phyloP scores from a whole-genome alignment of 1,140 invertebrate species.

The Centruroides sculpturatus region DNA sequence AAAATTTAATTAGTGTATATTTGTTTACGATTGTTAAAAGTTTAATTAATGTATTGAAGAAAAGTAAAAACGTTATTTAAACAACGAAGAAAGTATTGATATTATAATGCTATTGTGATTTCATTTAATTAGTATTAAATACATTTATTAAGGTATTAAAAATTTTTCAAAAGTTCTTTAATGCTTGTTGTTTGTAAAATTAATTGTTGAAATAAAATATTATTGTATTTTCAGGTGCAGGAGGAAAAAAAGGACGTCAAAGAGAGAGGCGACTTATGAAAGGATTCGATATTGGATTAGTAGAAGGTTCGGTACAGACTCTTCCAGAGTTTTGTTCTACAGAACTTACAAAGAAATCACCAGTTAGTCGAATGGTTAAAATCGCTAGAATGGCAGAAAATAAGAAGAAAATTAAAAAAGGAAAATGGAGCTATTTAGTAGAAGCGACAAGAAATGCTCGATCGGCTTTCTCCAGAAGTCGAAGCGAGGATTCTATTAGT shows the following conservation, averaged over 20 bases:
- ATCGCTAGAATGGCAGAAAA: constrained; percentile 18
- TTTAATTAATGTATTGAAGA: no score
- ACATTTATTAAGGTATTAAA: no score
- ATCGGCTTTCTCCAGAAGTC: constrained; percentile 16
- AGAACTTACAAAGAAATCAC: constrained; percentile 14
- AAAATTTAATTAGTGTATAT: no score
- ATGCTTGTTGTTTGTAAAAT: no score
- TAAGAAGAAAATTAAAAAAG: constrained; percentile 15
- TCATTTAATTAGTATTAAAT: no score
- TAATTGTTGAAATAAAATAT: no score
- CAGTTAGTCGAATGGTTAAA: constrained; percentile 11
- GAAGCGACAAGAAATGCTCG: constrained; percentile 19
- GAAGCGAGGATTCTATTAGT: constrained; percentile 14
- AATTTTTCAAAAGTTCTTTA: no score
- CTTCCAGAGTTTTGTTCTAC: background rate
- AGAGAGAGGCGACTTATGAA: constrained; percentile 85
- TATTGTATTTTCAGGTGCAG: constrained; percentile 44
- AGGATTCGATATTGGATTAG: constrained; percentile 55
- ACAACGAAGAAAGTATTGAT: no score
- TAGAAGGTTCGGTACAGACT: constrained; percentile 13
- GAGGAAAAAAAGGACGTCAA: constrained; percentile 83
- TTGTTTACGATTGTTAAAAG: no score
- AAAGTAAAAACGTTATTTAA: no score
- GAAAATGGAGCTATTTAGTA: constrained; percentile 19
- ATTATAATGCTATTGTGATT: no score